phyloP scores from a whole-genome alignment of 2,797 vertebrate genomes.

The Coreius guichenoti region DNA sequence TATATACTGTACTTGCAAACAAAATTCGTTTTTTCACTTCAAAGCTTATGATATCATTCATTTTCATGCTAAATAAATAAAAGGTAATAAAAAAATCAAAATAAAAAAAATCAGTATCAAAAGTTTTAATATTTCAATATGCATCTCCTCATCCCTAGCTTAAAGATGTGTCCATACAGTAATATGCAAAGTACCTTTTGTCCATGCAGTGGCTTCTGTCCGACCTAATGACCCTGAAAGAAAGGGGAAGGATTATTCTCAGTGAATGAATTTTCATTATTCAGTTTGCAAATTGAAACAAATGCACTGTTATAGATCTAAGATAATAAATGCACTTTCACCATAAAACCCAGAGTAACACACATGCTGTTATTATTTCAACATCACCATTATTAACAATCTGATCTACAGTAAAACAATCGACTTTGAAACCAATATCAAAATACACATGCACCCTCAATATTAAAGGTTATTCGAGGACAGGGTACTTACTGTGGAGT shows the following conservation, averaged over 20 bases:
- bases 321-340: neutral
- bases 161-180: neutral
- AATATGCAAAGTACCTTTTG: slow-evolving; percentile 50
- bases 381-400: neutral
- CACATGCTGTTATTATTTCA: neutral
- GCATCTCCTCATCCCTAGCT: neutral
- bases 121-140: neutral
- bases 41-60: neutral
- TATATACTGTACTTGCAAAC: neutral
- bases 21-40: neutral
- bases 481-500: slow-evolving; percentile 79
- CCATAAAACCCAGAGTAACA: neutral
- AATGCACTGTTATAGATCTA: neutral
- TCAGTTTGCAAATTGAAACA: neutral
- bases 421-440: neutral
- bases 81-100: neutral
- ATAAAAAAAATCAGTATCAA: neutral
- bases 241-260: slow-evolving; percentile 31
- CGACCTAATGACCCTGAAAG: slow-evolving; percentile 62
- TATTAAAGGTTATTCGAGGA: neutral
- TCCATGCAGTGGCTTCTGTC: slow-evolving; percentile 23
- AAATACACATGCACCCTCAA: neutral
- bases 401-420: neutral
- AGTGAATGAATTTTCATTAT: neutral
- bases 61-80: neutral